Evolutionary conservation across 2,113 vertebrate species (phyloP), one percentile per base, ranked within the genome.

Genomic region (Syrrhaptes paradoxus): DNA sequence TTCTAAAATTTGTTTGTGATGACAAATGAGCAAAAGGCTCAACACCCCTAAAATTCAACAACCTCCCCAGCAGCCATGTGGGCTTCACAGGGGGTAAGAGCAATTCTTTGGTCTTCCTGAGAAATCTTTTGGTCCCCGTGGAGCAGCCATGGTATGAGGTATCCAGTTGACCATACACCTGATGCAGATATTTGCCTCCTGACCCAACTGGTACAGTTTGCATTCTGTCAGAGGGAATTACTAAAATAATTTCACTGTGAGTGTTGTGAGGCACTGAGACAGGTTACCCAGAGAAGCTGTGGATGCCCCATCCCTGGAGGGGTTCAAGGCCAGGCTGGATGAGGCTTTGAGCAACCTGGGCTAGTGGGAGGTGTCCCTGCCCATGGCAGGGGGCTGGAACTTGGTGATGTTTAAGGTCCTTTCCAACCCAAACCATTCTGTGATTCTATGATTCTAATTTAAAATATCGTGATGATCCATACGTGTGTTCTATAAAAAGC

Each of bases 41-140:
- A 68, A 18, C 11, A 20, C 2, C 5, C 7, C 7, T 72, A 15
- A 77, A 73, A 62, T 83, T 76, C 38, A 0, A 0, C 12, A 41
- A 12, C 10, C 49, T n/a, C 14, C 34, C 8, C 65, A 14, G 15
- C 14, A 85, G 26, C 24, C 32, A 5, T 7, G 7, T 82, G 38
- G 45, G 10, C 19, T 57, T 70, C 54, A 34, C 31, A 49, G 57
- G 19, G 55, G 48, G 3, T 25, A 59, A 54, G 29, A 59, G 5
- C 20, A 90, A 18, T 24, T 80, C 43, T 41, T 79, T 16, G 36
- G 45, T 71, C 52, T 74, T 73, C 28, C 55, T 84, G 43, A 49
- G 66, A 63, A 66, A 54, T 32, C 18, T 62, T 0, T 20, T 55
- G 14, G 19, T 87, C 26, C 21, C 49, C 28, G 10, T 4, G 66